Conservation (phyloP, 2,113 vertebrate genomes). For the Salvelinus alpinus region DNA sequence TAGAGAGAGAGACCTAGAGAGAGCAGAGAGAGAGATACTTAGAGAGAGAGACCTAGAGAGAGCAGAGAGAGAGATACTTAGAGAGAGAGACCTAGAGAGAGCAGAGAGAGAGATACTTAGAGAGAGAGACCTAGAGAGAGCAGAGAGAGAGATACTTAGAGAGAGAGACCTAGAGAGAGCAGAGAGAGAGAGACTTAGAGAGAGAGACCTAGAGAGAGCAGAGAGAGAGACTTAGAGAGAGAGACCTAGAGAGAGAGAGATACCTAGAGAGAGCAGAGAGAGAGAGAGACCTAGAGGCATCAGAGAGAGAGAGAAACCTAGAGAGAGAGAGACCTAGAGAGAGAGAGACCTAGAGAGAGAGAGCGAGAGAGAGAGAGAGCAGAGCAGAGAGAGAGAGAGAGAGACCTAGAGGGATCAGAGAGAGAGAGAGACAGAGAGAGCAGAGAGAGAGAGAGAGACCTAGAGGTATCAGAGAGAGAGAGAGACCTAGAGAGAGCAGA, state of each 20-base stretch:
- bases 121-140: not conserved
- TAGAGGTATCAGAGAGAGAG: too few species aligned
- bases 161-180: conserved; percentile 60
- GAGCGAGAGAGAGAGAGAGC: not conserved
- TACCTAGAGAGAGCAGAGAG: not conserved
- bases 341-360: conserved; percentile 23
- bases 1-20: too few species aligned
- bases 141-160: conserved; percentile 13
- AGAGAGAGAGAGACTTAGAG: conserved; percentile 8
- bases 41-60: too few species aligned
- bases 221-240: not conserved
- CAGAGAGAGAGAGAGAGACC: too few species aligned
- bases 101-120: too few species aligned
- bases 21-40: too few species aligned
- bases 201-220: not conserved
- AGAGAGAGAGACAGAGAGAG: too few species aligned
- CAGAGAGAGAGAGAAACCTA: too few species aligned
- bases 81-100: too few species aligned
- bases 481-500: too few species aligned
- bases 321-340: rapidly evolving
- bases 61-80: too few species aligned
- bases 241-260: not conserved
- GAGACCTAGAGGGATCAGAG: conserved; percentile 11
- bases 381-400: too few species aligned
- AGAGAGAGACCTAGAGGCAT: not conserved